Base-by-base conservation (phyloP, 2,797 vertebrate species). In the Rousettus madagascariensis region DNA sequence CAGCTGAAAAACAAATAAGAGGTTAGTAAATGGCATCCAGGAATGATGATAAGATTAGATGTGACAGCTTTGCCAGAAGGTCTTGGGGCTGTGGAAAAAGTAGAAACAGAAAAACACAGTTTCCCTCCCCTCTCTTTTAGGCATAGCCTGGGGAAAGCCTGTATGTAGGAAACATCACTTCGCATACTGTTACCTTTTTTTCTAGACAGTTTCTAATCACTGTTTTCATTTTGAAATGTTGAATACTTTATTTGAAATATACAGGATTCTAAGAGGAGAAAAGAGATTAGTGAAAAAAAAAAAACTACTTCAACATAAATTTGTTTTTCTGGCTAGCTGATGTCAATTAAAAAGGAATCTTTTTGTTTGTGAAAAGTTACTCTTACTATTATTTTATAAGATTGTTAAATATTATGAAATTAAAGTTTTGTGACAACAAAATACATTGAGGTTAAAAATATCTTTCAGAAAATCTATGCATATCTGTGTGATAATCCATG, bases 211-310 rank as follows among this genome's bases (percentile, higher is more conserved):
- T 95, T 78, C 13, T 92, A 88, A 77, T 86, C 55, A 57, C 17
- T 57, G 12, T 91, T 96, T 92, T 55, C 30, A 89, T 87, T 94
- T 97, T 90, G 85, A 93, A 97, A 75, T 63, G 36, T 16, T 93
- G 59, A 94, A 74, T 91, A 84, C 83, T 96, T 93, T 82, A 84
- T 86, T 93, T 95, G 38, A 93, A 96, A 69, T 61, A 65, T 53
- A 17, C 71, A 88, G 61, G 87, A 68, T 90, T 84, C 15, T 61
- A 66, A 85, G 55, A 46, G 68, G 36, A 65, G 5, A 63, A 79
- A 85, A 91, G 66, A 90, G 46, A 36, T 75, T 38, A 82, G 43
- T 90, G 12, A 13, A 17, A 55, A 79, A 90, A 90, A 55, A 16
- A 84, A 87, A 83, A 36, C 8, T 30, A 65, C 13, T 74, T 71